These are phyloP conservation scores for Netelia virgata DNA, from an alignment of 2,888 invertebrate genomes.

Conservation along the genomic window DNA sequence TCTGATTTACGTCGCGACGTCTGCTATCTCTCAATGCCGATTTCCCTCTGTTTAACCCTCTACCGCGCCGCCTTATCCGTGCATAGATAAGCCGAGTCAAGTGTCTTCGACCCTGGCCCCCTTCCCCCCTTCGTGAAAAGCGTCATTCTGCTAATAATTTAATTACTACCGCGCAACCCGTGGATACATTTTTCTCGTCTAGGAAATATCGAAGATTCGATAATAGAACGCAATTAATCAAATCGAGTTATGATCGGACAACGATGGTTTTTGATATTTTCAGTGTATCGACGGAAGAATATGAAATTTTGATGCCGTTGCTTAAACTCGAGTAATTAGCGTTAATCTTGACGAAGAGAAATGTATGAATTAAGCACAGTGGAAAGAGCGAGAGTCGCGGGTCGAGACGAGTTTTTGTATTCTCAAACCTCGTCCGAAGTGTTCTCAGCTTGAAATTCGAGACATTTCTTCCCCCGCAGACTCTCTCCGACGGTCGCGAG, in stretches of 20 bases:
- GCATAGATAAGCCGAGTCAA: slow-evolving; percentile 52
- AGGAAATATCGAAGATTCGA: slow-evolving; percentile 12
- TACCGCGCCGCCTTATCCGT: slow-evolving; percentile 27
- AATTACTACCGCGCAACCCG: slow-evolving; percentile 22
- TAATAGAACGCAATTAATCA: not conserved
- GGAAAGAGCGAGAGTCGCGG: slow-evolving; percentile 16
- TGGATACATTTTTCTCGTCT: slow-evolving; percentile 18
- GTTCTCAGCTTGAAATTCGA: slow-evolving; percentile 38
- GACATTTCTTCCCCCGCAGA: slow-evolving; percentile 28
- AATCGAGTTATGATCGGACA: slow-evolving; percentile 1
- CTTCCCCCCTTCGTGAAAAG: not conserved
- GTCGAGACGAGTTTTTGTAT: slow-evolving; percentile 26
- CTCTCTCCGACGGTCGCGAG: slow-evolving; percentile 31
- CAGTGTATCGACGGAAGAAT: not conserved
- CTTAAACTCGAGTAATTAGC: slow-evolving; percentile 41
- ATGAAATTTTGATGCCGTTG: not conserved
- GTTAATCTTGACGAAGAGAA: slow-evolving; percentile 58
- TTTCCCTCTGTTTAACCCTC: slow-evolving; percentile 31
- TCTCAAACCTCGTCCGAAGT: not conserved
- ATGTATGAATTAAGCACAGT: slow-evolving; percentile 10
- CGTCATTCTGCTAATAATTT: slow-evolving; percentile 42
- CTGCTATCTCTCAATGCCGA: slow-evolving; percentile 48
- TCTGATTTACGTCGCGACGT: slow-evolving; percentile 52
- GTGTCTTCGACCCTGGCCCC: slow-evolving; percentile 23
- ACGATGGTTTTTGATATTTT: slow-evolving; percentile 29